These are phyloP conservation scores for Abscondita cerata DNA, from an alignment of 2,888 invertebrate species.

Conservation along the genomic window DNA sequence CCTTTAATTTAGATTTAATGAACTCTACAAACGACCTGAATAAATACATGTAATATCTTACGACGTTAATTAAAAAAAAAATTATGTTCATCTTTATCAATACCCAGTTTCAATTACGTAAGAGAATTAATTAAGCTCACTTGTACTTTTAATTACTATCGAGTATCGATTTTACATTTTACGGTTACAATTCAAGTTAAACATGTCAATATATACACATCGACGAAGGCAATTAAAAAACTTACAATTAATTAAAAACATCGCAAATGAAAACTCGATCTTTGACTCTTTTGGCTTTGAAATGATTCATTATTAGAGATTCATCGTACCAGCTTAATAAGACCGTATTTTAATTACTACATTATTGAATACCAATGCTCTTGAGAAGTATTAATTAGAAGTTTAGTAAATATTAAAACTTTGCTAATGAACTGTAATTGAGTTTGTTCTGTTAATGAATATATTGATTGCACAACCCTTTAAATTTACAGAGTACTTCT, in stretches of 20 bases:
- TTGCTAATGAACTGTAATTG: constrained; percentile 58
- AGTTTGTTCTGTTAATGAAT: constrained; percentile 58
- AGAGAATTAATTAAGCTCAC: no score
- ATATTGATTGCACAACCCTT: constrained; percentile 57
- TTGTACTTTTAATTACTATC: no score
- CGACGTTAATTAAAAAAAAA: no score
- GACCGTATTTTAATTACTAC: constrained; percentile 46
- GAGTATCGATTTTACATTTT: no score
- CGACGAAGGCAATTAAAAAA: not conserved
- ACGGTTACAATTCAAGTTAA: no score
- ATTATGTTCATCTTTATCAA: no score
- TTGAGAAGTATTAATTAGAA: constrained; percentile 56
- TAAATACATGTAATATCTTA: no score
- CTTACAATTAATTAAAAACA: constrained; percentile 14
- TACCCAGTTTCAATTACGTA: no score
- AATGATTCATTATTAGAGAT: constrained; percentile 27
- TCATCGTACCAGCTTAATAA: constrained; percentile 30
- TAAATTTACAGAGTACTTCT: constrained; percentile 38
- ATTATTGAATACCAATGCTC: constrained; percentile 52
- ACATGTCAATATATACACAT: not conserved
- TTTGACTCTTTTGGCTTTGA: constrained; percentile 14
- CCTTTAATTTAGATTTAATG: no score
- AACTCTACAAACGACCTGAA: no score
- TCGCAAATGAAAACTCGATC: constrained; percentile 10
- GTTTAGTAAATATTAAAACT: constrained; percentile 59